Conservation (phyloP, 2,113 vertebrate species). For the Synodontis membranacea region DNA sequence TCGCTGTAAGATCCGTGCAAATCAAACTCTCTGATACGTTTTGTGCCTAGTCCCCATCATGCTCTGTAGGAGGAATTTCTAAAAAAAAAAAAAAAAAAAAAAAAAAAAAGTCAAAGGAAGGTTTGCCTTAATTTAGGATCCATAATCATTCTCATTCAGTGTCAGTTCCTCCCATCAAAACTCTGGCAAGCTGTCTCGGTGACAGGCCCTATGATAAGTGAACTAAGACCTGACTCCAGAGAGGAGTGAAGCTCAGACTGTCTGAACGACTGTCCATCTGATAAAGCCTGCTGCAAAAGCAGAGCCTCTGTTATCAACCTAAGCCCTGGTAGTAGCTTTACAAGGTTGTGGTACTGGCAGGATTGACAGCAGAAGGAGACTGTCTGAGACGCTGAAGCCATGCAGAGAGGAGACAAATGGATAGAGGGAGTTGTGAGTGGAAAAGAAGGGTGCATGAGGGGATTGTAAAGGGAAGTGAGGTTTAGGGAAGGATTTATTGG, state of each 20-base stretch:
- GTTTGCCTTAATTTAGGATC: neutral
- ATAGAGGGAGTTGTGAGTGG: slow-evolving; percentile 53
- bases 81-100: too few relatives aligned
- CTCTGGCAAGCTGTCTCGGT: neutral
- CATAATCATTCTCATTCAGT: neutral
- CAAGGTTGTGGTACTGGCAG: slow-evolving; percentile 8
- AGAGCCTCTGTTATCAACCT: slow-evolving; percentile 64
- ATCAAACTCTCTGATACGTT: neutral
- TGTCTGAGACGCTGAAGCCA: slow-evolving; percentile 37
- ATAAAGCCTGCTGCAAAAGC: slow-evolving; percentile 63
- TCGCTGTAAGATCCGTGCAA: slow-evolving; percentile 2
- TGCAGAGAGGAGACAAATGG: slow-evolving; percentile 38
- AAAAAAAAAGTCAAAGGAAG: neutral
- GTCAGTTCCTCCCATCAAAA: neutral
- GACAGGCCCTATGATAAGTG: slow-evolving; percentile 41
- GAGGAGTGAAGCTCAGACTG: slow-evolving; percentile 21
- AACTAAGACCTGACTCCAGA: slow-evolving; percentile 24
- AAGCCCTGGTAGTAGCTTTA: slow-evolving; percentile 57
- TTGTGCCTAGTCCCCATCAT: neutral
- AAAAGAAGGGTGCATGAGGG: slow-evolving; percentile 20
- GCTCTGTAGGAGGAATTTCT: neutral
- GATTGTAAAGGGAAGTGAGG: slow-evolving; percentile 25
- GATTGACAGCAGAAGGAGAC: slow-evolving; percentile 23
- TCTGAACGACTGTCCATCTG: slow-evolving; percentile 64
- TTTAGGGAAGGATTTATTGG: slow-evolving; percentile 40